These are phyloP conservation scores for Takifugu rubripes DNA, from an alignment of 2,797 vertebrate species.

Conservation along the genomic window DNA sequence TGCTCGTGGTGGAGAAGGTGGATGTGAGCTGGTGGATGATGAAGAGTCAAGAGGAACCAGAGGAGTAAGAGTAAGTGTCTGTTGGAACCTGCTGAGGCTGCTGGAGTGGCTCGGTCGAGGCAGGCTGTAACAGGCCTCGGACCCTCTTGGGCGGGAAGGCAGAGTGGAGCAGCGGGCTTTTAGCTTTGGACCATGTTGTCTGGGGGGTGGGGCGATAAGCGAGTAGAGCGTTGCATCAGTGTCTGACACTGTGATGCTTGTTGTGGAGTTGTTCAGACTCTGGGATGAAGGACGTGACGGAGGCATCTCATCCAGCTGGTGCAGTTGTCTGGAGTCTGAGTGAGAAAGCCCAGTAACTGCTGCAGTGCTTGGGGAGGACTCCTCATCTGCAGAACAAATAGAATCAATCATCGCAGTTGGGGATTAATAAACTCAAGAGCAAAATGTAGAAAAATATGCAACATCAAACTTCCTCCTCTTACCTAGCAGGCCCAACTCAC, in stretches of 20 bases:
- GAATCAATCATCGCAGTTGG: background rate
- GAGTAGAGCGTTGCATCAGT: constrained; percentile 36
- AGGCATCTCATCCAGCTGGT: constrained; percentile 25
- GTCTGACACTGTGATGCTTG: constrained; percentile 28
- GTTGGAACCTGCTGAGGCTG: constrained; percentile 71
- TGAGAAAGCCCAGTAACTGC: constrained; percentile 24
- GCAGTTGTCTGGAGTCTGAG: constrained; percentile 35
- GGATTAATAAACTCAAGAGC: background rate
- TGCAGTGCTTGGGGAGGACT: constrained; percentile 14
- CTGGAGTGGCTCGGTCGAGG: constrained; percentile 71
- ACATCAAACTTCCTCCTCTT: constrained; percentile 19
- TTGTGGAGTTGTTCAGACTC: constrained; percentile 42
- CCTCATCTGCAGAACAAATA: constrained; percentile 49
- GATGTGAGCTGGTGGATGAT: constrained; percentile 19
- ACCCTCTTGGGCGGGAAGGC: constrained; percentile 66
- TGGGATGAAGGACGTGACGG: constrained; percentile 28
- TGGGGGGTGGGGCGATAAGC: constrained; percentile 63
- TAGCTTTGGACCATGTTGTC: constrained; percentile 49
- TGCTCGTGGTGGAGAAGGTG: constrained; percentile 18
- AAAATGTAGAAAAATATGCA: background rate
- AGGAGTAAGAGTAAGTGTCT: constrained; percentile 34
- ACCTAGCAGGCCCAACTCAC: constrained; percentile 61
- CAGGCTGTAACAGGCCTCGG: constrained; percentile 57
- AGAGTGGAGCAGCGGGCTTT: constrained; percentile 76
- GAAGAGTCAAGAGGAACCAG: constrained; percentile 38